Percentiles rank a stretch among this genome's conserved stretches.
Conservation (phyloP, 2,113 vertebrate genomes). For the Hymenochirus boettgeri region DNA sequence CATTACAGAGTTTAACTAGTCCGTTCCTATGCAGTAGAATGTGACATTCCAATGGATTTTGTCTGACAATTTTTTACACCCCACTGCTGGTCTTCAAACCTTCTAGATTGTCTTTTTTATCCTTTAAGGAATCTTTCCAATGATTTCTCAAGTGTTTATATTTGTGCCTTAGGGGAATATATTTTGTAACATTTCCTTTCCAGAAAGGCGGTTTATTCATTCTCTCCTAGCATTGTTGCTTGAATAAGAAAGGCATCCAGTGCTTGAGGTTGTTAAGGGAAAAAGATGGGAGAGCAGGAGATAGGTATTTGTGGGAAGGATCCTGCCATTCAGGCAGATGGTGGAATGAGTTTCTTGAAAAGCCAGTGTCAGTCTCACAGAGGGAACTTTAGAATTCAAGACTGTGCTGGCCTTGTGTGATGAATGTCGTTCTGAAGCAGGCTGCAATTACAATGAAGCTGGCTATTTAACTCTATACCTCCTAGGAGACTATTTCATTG, state of each 20-base stretch:
- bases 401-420: conserved; percentile 57
- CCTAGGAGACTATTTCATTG: conserved; percentile 21
- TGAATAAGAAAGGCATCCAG: conserved; percentile 1
- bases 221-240: not conserved
- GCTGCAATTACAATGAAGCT: conserved; percentile 55
- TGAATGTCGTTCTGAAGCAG: conserved; percentile 58
- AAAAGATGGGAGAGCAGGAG: conserved; percentile 22
- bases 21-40: too few species aligned
- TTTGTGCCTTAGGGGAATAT: not conserved
- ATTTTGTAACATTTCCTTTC: not conserved
- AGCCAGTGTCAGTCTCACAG: conserved; percentile 61
- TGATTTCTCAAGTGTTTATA: not conserved
- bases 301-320: conserved; percentile 43
- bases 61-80: too few species aligned
- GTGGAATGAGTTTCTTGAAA: conserved; percentile 56
- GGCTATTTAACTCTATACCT: conserved; percentile 30
- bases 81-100: not conserved
- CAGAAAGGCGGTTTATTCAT: not conserved
- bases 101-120: not conserved
- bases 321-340: conserved; percentile 66
- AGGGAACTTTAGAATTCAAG: conserved; percentile 58
- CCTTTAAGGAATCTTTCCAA: not conserved
- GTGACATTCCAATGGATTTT: too few species aligned
- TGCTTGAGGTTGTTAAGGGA: conserved; percentile 35
- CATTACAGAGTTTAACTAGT: too few species aligned